These are phyloP conservation scores for Spatulosminthurus flaviceps DNA, from an alignment of 2,888 invertebrate species.

Conservation along the genomic window DNA sequence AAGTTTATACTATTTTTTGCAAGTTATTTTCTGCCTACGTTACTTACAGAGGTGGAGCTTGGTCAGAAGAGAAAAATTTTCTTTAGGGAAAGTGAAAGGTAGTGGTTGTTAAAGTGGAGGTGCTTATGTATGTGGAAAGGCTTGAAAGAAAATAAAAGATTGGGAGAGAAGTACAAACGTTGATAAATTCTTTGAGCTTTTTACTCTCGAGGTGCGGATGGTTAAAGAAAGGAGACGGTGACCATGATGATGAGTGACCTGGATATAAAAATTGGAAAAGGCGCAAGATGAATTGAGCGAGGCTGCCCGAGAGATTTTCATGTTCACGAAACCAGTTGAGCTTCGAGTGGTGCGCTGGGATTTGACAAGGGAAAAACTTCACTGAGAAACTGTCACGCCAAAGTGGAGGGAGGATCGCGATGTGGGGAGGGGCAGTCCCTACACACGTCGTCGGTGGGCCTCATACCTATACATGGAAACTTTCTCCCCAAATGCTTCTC, in stretches of 20 bases:
- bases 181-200: too few relatives aligned
- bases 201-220: too few relatives aligned
- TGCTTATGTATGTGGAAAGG: too few relatives aligned
- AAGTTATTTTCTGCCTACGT: too few relatives aligned
- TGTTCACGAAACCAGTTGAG: slow-evolving; percentile 14
- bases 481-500: too few relatives aligned
- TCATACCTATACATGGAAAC: too few relatives aligned
- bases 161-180: not conserved
- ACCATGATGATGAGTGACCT: slow-evolving; percentile 13
- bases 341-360: slow-evolving; percentile 28
- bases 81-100: too few relatives aligned
- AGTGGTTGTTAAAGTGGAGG: too few relatives aligned
- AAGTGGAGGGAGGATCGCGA: not conserved
- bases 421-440: slow-evolving; percentile 1
- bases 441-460: too few relatives aligned
- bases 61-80: too few relatives aligned
- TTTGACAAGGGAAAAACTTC: slow-evolving; percentile 29
- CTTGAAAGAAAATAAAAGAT: not conserved
- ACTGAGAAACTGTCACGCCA: slow-evolving; percentile 19
- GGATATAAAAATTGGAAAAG: slow-evolving; percentile 13
- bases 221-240: not conserved
- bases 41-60: too few relatives aligned
- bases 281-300: not conserved
- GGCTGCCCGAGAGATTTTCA: slow-evolving; percentile 7
- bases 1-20: too few relatives aligned